Evolutionary conservation across 2,888 invertebrate species (phyloP), one percentile per base, ranked within the genome.

Genomic region (Troglohyphantes excavatus): DNA sequence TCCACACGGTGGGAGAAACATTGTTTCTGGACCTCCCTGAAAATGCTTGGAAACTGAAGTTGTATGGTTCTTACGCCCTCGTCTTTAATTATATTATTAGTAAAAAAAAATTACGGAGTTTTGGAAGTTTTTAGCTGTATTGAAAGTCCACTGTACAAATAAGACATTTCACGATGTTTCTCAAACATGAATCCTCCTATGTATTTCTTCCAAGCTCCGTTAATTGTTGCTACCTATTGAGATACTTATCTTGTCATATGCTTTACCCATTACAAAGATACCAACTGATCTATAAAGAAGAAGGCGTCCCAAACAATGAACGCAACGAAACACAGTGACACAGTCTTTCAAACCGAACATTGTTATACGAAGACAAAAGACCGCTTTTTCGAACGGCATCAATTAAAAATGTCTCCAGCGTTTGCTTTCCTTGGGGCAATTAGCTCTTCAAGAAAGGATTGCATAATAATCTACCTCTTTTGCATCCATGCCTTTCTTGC

Each of bases 351-450:
- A 63, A 43, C 63, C 23, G 33, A 78, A 78, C 63, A 78, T 29
- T 63, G 63, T 63, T 63, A 61, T 39, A 26, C 53, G 33, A 2
- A 33, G 73, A 87, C 81, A 87, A 87, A 86, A 75, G 81, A 19
- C 23, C 2, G 43, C 46, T 73, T 87, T 87, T 81, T 33, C 43
- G 29, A 72, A 72, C 19, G 53, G 63, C 59, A 76, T 26, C 65
- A 87, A 87, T 87, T 87, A 87, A 87, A 87, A 81, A 26, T 72
- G 70, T 87, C 87, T 81, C 29, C 65, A 87, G 39, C 33, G 67
- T 67, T 53, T 46, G 19, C 6, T 79, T 59, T 19, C 43, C 27
- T 33, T 33, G 67, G 68, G 68, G 61, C 68, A 78, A 78, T 86
- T 78, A 78, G 19, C 33, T 27, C n/a, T 43, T 61, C 17, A 23